Base-by-base conservation (phyloP, 2,113 vertebrate genomes). In the Erinaceus europaeus region DNA sequence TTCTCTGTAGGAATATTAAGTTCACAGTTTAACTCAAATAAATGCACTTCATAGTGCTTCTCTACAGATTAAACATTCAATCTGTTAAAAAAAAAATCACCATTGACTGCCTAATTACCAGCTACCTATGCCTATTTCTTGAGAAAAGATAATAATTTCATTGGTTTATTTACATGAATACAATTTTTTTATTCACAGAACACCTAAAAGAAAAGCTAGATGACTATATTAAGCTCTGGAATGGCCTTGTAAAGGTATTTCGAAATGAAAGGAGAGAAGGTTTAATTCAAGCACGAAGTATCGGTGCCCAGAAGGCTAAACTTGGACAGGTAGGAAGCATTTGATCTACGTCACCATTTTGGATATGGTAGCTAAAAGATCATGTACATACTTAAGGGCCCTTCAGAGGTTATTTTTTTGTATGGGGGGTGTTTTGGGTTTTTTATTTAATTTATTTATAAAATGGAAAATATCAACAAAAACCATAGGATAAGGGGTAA, bases 221-320 rank as follows among this genome's bases (percentile, higher is more conserved):
- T 89, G 97, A 98, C 1, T 99, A 99, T 92, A 97, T 99, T 92
- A 99, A 99, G 93, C 98, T 98, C 67, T 99, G 99, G 99, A 99
- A 99, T 4, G 99, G 99, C 84, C 97, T 99, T 13, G 99, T 99
- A 18, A 99, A 99, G 95, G 95, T 99, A 46, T 99, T 98, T 96
- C 97, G 99, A 91, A 99, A 99, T 81, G 98, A 99, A 73, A 98
- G 98, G 94, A 98, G 99, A 96, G 99, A 99, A 97, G 99, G 99
- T 50, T 97, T 99, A 85, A 99, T 99, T 95, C 99, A 99, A 83
- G 99, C 99, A 64, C 97, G 99, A 96, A 99, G 99, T 93, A 99
- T 99, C 61, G 99, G 99, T 89, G 99, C 99, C 53, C 97, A 97
- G 61, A 98, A 99, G 92, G 98, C 99, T 85, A 98, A 97, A 79